Evolutionary conservation across 1,140 invertebrate species (phyloP).

Genomic region (Lithobius niger): DNA sequence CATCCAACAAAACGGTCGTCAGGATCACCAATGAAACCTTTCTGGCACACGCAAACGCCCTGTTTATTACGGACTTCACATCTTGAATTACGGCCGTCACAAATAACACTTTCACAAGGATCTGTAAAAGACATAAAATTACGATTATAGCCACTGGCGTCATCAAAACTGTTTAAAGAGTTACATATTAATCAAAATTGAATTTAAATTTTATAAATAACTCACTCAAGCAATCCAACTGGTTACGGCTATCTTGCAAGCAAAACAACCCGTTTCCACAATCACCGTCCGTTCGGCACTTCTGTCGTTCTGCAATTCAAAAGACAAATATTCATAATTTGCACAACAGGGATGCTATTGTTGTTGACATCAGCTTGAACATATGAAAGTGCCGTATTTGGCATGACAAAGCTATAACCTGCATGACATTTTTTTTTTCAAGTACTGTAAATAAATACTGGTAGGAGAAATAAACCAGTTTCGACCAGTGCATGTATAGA

Average conservation of each 20-base stretch:
- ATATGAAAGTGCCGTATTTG: too few relatives aligned
- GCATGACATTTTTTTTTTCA: too few relatives aligned
- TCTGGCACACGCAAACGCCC: conserved; percentile 56
- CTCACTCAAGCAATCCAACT: background rate
- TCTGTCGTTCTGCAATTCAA: conserved; percentile 1
- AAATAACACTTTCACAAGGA: conserved; percentile 10
- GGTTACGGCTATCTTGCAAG: background rate
- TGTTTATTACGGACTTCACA: conserved; percentile 54
- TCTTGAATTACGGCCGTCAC: conserved; percentile 54
- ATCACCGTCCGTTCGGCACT: background rate
- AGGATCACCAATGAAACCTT: conserved; percentile 63
- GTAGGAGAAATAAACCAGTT: too few relatives aligned
- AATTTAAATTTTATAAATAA: background rate
- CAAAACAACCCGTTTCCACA: background rate
- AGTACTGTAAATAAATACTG: too few relatives aligned
- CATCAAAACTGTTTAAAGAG: background rate
- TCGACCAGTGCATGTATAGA: too few relatives aligned
- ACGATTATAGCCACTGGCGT: background rate
- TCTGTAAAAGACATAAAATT: conserved; percentile 5
- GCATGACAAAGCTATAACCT: too few relatives aligned
- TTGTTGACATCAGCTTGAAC: too few relatives aligned
- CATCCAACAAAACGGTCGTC: conserved; percentile 31
- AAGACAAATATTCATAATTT: too few relatives aligned
- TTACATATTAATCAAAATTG: background rate
- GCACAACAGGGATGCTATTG: too few relatives aligned